Evolutionary conservation across 2,797 vertebrate species (phyloP).

Genomic region (Cetoscarus ocellatus): DNA sequence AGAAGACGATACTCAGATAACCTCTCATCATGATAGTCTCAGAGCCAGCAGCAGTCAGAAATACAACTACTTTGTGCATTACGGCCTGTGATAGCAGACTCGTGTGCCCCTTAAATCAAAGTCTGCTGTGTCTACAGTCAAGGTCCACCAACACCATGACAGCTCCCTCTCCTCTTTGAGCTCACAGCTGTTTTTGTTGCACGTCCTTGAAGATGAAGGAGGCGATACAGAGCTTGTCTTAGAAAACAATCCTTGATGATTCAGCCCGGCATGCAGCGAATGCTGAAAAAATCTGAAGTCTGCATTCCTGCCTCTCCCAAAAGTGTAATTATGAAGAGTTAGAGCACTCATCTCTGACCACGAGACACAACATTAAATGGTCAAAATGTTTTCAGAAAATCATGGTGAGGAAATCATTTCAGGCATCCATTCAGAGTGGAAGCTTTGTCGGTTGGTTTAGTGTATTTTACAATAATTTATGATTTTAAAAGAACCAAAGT

Average conservation of each 20-base stretch:
- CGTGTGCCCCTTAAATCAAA: neutral
- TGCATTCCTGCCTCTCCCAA: conserved; percentile 45
- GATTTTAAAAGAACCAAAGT: too few species aligned
- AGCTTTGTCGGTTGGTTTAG: neutral
- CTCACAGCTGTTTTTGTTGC: neutral
- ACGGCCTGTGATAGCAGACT: neutral
- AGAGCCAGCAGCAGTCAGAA: conserved; percentile 16
- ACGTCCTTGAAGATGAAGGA: conserved; percentile 6
- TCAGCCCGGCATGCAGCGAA: conserved; percentile 22
- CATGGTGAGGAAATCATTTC: conserved; percentile 16
- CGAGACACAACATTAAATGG: conserved; percentile 16
- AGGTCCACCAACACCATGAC: conserved; percentile 1
- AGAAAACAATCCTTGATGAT: conserved; percentile 17
- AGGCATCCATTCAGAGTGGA: neutral
- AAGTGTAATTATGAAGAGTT: conserved; percentile 47
- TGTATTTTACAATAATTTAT: too few species aligned
- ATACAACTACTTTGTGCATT: neutral
- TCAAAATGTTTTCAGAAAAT: conserved; percentile 34
- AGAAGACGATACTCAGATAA: neutral
- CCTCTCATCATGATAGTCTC: conserved; percentile 2
- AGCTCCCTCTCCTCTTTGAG: conserved; percentile 6
- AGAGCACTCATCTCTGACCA: conserved; percentile 16
- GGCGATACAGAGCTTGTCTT: neutral
- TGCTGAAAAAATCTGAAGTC: conserved; percentile 16
- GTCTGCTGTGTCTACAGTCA: neutral